Evolutionary conservation across 2,797 vertebrate species (phyloP), one percentile per base, ranked within the genome.

Genomic region (Taeniopygia guttata): DNA sequence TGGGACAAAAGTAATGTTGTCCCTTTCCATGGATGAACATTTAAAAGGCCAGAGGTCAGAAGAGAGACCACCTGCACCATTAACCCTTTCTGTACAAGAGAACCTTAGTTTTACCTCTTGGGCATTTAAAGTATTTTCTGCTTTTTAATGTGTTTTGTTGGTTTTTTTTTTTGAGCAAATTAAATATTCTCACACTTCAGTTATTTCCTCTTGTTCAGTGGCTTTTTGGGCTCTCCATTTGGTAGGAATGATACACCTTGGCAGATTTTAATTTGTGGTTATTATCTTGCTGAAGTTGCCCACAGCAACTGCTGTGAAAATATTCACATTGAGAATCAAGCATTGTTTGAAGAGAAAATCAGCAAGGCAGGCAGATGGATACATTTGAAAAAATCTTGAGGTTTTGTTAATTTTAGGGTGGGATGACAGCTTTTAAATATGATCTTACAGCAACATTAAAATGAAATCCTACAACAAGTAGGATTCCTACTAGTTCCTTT

Each of bases 21-120:
- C 56, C 77, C 88, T 96, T 94, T 89, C 52, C 70, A 4, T 88
- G 93, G 93, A 89, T 94, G 95, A 93, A 93, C 93, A 89, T 84
- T 91, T 60, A n/a, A 54, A 90, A 94, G 91, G 96, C 45, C 94
- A 96, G 74, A 96, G 91, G 95, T 96, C 95, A 93, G 89, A 54
- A 88, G 60, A 82, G 30, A 82, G 95, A 95, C 94, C 95, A 96
- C 94, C 96, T 96, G 96, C 82, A 90, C 70, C 83, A 60, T 94
- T 96, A 95, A 93, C 84, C 82, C 92, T 70, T 88, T 36, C 10
- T 43, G 21, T 4, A 22, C 49, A 54, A 48, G 48, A 4, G 62
- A 52, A 7, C 15, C 6, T 3, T 30, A 30, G 14, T 73, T 46
- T 25, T 22, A 67, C 63, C 79, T 94, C 54, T 45, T 16, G 51